phyloP scores from a whole-genome alignment of 2,888 invertebrate genomes.

The Leptogaster cylindrica region DNA sequence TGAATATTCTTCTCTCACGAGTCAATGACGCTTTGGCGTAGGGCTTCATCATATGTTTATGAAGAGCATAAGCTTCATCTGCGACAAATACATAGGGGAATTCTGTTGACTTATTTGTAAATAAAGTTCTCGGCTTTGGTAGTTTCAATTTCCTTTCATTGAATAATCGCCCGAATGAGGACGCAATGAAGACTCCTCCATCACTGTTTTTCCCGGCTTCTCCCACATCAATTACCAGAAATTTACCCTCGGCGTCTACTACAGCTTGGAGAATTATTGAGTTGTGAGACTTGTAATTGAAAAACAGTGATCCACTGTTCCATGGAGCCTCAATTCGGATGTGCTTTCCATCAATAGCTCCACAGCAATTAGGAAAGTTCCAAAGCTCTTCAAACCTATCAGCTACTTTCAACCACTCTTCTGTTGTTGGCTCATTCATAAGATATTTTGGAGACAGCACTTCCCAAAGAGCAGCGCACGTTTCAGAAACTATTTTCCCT shows the following conservation, averaged over 20 bases:
- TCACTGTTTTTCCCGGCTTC: conserved; percentile 15
- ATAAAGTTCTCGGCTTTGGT: conserved; percentile 22
- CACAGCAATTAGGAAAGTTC: no score
- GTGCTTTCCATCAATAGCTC: no score
- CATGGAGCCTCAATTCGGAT: no score
- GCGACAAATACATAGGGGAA: conserved; percentile 11
- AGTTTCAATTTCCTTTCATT: conserved; percentile 24
- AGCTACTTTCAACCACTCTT: no score
- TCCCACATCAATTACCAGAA: conserved; percentile 26
- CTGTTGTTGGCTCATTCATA: no score
- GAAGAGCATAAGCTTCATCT: conserved; percentile 3
- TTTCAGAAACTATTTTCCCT: no score
- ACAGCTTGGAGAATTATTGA: conserved; percentile 32
- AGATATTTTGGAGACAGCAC: no score
- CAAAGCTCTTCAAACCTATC: no score
- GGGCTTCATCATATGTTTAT: conserved; percentile 3
- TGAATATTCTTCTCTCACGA: not conserved
- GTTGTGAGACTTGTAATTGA: conserved; percentile 21
- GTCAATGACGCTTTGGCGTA: not conserved
- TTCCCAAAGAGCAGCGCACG: no score
- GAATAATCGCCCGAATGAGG: conserved; percentile 31
- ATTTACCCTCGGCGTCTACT: conserved; percentile 16
- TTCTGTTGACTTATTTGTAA: conserved; percentile 2
- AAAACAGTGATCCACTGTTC: no score
- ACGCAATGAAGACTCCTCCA: conserved; percentile 24